Evolutionary conservation across 2,113 vertebrate species (phyloP), one percentile per base, ranked within the genome.

Genomic region (Lagopus leucura): DNA sequence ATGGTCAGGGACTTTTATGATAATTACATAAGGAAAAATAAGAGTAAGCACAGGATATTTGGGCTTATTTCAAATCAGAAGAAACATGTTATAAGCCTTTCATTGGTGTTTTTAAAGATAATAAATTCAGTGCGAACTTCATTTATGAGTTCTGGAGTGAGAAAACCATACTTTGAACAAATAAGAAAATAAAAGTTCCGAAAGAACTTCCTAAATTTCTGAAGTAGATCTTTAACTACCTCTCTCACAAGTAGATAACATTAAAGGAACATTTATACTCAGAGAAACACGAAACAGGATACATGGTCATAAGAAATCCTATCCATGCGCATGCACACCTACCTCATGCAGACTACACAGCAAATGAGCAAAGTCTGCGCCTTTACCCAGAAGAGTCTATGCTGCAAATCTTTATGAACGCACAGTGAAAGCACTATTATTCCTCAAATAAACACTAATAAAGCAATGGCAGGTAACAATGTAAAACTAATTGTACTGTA

Each of bases 401-500:
- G 8, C 17, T 21, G 1, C 1, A 36, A 3, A 30, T 54, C 81
- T 95, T 91, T 92, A 89, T 70, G 70, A 32, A 38, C 34, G 54
- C 24, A 42, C 10, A 40, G 21, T 47, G 36, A 60, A 87, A 90
- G 61, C 30, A 20, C 61, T 89, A 48, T 69, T 64, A 65, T 77
- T 82, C 61, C 65, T 92, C 88, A 76, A n/a, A 76, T 81, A 92
- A 94, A 94, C 90, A 85, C 18, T 8, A 45, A 61, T 85, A 84
- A 38, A 92, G 55, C 73, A 92, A 72, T 20, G 8, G 70, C 94
- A 88, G 80, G 78, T 63, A 90, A 85, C 40, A 66, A 81, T 52
- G 93, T 93, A 95, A 96, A 94, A 91, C 92, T 83, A 30, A 48
- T 88, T 97, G 96, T 87, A 94, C 92, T 95, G n/a, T 92, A 88